Conservation (phyloP, 2,888 invertebrate genomes). For the Noctua janthe region DNA sequence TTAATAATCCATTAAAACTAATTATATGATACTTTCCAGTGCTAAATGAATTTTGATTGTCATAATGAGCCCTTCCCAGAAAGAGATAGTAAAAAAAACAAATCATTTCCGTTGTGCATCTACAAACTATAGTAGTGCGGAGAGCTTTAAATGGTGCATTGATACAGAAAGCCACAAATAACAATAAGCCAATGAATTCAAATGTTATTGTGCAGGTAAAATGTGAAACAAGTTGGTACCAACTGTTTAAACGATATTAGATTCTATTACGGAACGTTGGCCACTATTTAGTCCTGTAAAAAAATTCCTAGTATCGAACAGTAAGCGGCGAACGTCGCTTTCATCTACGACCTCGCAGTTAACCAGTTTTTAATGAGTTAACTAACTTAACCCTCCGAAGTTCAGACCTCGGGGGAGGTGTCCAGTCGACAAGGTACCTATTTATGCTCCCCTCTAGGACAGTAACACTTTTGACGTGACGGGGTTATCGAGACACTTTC, state of each 20-base stretch:
- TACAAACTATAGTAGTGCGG: background rate
- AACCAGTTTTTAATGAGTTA: constrained; percentile 70
- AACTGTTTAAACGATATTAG: constrained; percentile 41
- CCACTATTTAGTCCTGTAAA: constrained; percentile 32
- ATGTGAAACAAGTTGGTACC: constrained; percentile 32
- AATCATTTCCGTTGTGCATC: background rate
- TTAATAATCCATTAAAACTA: constrained; percentile 8
- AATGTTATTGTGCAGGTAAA: constrained; percentile 46
- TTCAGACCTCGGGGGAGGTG: constrained; percentile 64
- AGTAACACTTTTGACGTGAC: constrained; percentile 61
- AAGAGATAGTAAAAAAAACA: background rate
- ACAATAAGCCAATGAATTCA: constrained; percentile 44
- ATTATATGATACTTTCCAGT: background rate
- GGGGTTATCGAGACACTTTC: constrained; percentile 52
- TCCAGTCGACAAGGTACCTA: constrained; percentile 64
- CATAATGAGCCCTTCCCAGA: background rate
- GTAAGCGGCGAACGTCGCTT: constrained; percentile 48
- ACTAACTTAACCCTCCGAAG: constrained; percentile 67
- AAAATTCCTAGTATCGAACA: constrained; percentile 36
- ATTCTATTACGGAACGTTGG: constrained; percentile 45
- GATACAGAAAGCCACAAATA: constrained; percentile 9
- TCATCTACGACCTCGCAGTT: constrained; percentile 58
- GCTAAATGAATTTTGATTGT: background rate
- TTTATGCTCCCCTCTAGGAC: constrained; percentile 55
- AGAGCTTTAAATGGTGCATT: constrained; percentile 26